Conservation (phyloP, 2,113 vertebrate genomes). For the Gila orcuttii region DNA sequence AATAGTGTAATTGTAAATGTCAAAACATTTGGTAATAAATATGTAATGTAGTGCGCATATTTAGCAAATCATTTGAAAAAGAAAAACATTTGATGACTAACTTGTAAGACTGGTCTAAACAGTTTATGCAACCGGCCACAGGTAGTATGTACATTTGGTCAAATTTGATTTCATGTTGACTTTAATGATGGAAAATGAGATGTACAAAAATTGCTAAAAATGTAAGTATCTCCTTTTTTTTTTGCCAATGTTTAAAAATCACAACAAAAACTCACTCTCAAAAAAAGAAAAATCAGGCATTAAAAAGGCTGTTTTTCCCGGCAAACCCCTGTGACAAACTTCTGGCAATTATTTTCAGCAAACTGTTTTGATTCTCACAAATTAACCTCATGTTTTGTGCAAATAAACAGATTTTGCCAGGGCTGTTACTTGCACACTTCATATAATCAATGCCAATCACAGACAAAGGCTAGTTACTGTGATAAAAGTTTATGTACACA, state of each 20-base stretch:
- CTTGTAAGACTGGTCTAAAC: no score
- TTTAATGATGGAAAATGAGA: background rate
- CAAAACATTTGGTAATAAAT: no score
- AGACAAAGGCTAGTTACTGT: slow-evolving; percentile 20
- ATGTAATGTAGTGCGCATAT: no score
- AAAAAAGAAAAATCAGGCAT: background rate
- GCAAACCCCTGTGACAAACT: background rate
- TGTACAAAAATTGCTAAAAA: background rate
- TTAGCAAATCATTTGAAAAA: no score
- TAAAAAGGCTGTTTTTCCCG: background rate
- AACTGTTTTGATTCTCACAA: slow-evolving; percentile 7
- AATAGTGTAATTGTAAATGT: no score
- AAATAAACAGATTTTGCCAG: background rate
- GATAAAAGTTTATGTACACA: background rate
- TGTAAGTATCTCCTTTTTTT: no score
- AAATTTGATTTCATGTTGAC: background rate
- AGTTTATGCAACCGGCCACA: background rate
- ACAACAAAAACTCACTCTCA: background rate
- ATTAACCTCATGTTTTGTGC: background rate
- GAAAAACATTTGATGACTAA: no score
- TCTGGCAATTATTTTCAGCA: background rate
- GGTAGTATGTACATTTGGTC: background rate
- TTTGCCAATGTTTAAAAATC: no score
- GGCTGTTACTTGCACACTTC: background rate
- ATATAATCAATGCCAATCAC: slow-evolving; percentile 25